A percentile compares a stretch with the other conserved stretches of the same genome.
Evolutionary conservation across 2,888 invertebrate species (phyloP).

Genomic region (Dasypolia templi): DNA sequence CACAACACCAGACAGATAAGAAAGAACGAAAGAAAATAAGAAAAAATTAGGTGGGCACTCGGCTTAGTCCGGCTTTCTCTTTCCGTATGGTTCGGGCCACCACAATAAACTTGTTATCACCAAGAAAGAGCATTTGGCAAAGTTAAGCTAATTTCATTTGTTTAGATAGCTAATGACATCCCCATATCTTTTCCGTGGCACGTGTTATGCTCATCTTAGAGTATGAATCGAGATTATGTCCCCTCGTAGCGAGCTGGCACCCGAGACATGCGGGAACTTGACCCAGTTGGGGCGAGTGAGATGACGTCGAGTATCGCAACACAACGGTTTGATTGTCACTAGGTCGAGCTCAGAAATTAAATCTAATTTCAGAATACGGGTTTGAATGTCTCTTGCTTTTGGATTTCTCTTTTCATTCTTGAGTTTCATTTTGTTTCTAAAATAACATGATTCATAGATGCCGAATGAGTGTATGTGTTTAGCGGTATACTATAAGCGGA

Average conservation of each 20-base stretch:
- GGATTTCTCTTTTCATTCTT: background rate
- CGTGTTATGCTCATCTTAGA: background rate
- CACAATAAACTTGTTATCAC: background rate
- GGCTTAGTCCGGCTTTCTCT: no score
- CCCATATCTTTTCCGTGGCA: background rate
- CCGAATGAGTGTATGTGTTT: background rate
- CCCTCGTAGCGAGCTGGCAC: conserved; percentile 6
- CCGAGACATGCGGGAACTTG: conserved; percentile 33
- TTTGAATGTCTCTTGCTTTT: background rate
- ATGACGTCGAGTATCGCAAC: conserved; percentile 28
- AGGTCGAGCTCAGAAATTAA: conserved; percentile 7
- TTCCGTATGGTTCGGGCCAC: no score
- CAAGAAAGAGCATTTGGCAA: background rate
- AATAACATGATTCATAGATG: background rate
- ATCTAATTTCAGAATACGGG: conserved; percentile 16
- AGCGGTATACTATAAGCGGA: background rate
- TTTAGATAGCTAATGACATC: no score
- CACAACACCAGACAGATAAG: no score
- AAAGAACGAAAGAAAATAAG: no score
- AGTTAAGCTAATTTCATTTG: background rate
- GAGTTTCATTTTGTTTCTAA: background rate
- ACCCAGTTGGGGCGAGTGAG: conserved; percentile 31
- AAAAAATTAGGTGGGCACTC: no score
- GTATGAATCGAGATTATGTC: conserved; percentile 11
- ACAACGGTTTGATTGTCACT: conserved; percentile 26